Evolutionary conservation across 1,140 invertebrate genomes (phyloP), one percentile per base, ranked within the genome.

Genomic region (Ostrea denselamellosa): DNA sequence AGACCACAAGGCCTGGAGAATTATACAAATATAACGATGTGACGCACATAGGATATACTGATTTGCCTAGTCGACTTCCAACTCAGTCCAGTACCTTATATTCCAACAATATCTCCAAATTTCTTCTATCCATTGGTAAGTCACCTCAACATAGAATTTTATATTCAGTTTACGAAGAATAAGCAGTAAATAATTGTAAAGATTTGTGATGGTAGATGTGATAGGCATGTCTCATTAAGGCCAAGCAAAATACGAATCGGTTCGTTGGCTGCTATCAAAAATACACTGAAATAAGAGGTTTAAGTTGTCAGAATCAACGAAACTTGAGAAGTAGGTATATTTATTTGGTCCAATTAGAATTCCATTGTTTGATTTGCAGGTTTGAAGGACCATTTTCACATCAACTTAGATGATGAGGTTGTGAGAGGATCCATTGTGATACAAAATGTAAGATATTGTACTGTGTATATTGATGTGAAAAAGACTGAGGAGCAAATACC

Each of bases 71-170:
- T 91, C 96, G 97, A 52, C 96, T 98, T 90, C 97, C 98, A 0
- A 97, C 97, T 0, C 97, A 98, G 94, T 97, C 97, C 77, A 97
- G 97, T 62, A 98, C 97, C 0, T 95, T 98, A 0, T 98, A 98
- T 94, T 97, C 97, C 14, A 98, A 98, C 94, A 98, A 98, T 93
- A 97, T 98, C 89, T 97, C 97, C 14, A 98, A 98, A 93, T 97
- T 98, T 91, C 94, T 98, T 0, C 94, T 98, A 0, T 97, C 97
- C 54, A 96, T 98, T 86, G 97, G 96, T 95, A 93, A 89, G 87
- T 86, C 34, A 51, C 17, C 9, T 8, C 22, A 54, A 17, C 2
- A 56, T 83, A 54, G 19, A 87, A n/a, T 28, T 71, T 25, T 12
- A 7, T 5, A 22, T 28, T 51, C 17, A 44, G 34, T 44, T 44